These are phyloP conservation scores for Macrocentrus cingulum DNA, from an alignment of 1,140 invertebrate species.

Conservation along the genomic window DNA sequence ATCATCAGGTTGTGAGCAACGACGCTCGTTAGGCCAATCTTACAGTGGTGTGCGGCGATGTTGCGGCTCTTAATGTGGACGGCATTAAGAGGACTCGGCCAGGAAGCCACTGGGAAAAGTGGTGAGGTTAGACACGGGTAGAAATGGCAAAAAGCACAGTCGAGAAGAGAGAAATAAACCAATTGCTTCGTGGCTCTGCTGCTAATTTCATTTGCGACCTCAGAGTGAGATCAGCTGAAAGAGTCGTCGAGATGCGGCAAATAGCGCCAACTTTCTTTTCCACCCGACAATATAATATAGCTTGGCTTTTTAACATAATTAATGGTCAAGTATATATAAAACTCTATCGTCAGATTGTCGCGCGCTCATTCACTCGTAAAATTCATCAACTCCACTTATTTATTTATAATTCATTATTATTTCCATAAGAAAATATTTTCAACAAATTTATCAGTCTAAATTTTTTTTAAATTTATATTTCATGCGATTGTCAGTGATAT, in stretches of 20 bases:
- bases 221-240: slow-evolving; percentile 11
- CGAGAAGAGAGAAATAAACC: slow-evolving; percentile 12
- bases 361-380: too few relatives aligned
- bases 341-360: too few relatives aligned
- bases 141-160: not conserved
- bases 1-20: not conserved
- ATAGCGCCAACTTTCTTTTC: not conserved
- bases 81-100: slow-evolving; percentile 14
- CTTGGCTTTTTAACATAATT: not conserved
- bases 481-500: too few relatives aligned
- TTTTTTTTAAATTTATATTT: too few relatives aligned
- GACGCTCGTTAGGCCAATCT: slow-evolving; percentile 26
- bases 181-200: slow-evolving; percentile 3
- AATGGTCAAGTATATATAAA: too few relatives aligned
- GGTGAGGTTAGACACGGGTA: not conserved
- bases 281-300: not conserved
- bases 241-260: not conserved
- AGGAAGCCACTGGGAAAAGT: not conserved
- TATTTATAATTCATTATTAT: too few relatives aligned
- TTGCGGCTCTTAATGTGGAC: not conserved
- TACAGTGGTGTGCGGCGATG: not conserved
- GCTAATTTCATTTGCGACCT: slow-evolving; percentile 26
- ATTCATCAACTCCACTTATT: too few relatives aligned
- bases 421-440: too few relatives aligned
- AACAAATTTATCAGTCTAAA: too few relatives aligned